Evolutionary conservation across 2,888 invertebrate species (phyloP).

Genomic region (Aelia acuminata): DNA sequence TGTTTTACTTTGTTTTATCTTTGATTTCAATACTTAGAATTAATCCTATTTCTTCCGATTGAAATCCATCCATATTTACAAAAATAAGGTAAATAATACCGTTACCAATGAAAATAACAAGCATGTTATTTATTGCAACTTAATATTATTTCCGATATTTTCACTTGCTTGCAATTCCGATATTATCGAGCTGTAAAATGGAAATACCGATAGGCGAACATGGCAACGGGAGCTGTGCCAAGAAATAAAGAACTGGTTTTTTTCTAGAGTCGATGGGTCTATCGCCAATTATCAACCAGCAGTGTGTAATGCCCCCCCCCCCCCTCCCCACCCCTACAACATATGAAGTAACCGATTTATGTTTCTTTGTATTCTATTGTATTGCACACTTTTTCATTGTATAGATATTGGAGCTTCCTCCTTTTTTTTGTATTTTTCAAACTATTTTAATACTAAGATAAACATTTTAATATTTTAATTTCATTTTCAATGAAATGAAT

Average conservation of each 20-base stretch:
- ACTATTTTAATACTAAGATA: too few relatives aligned
- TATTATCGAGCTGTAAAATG: not conserved
- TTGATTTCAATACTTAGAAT: too few relatives aligned
- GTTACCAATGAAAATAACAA: not conserved
- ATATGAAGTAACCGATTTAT: not conserved
- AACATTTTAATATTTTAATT: too few relatives aligned
- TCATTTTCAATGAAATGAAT: too few relatives aligned
- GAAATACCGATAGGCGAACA: not conserved
- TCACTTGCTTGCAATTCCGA: not conserved
- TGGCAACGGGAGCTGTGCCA: not conserved
- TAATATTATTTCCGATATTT: not conserved
- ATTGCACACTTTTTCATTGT: too few relatives aligned
- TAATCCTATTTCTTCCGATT: too few relatives aligned
- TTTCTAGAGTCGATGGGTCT: not conserved
- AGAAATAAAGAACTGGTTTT: not conserved
- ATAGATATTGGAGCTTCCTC: too few relatives aligned
- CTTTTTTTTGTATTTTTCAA: too few relatives aligned
- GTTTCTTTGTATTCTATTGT: too few relatives aligned
- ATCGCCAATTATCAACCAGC: not conserved
- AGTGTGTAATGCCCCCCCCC: not conserved
- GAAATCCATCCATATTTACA: too few relatives aligned
- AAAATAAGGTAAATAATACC: too few relatives aligned
- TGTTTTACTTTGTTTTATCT: too few relatives aligned
- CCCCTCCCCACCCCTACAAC: not conserved
- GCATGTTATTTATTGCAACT: not conserved